phyloP scores from a whole-genome alignment of 1,140 invertebrate species.

The Trichomalopsis sarcophagae region DNA sequence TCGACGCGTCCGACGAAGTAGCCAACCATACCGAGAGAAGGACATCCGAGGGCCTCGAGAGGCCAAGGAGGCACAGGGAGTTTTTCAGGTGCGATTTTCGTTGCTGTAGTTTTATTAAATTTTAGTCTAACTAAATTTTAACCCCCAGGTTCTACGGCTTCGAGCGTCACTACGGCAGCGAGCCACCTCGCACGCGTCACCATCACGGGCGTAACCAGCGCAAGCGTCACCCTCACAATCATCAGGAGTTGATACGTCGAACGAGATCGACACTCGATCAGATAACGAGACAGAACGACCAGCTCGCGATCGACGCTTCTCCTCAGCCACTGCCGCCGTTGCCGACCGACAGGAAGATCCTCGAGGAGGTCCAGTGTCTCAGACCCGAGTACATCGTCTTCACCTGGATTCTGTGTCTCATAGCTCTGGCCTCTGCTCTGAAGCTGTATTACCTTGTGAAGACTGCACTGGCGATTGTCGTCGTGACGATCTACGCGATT shows the following conservation, averaged over 20 bases:
- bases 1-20: conserved; percentile 44
- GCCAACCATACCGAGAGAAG: conserved; percentile 14
- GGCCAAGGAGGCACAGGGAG: neutral
- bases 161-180: neutral
- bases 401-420: conserved; percentile 94
- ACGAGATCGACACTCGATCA: conserved; percentile 59
- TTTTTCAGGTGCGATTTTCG: conserved; percentile 16
- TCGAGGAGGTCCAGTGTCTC: conserved; percentile 70
- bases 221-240: neutral
- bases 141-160: conserved; percentile 26
- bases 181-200: neutral
- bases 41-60: neutral
- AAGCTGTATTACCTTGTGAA: conserved; percentile 95
- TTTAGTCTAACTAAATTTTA: neutral
- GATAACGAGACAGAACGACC: conserved; percentile 18
- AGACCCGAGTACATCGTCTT: conserved; percentile 93
- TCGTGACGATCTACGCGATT: conserved; percentile 83
- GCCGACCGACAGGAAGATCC: neutral
- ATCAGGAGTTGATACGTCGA: neutral
- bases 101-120: neutral
- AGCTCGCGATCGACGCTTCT: neutral
- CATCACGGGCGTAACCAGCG: neutral
- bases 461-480: conserved; percentile 85
- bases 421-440: conserved; percentile 92
- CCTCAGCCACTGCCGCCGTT: neutral